Evolutionary conservation across 2,888 invertebrate genomes (phyloP).

Genomic region (Hylaea fasciaria): DNA sequence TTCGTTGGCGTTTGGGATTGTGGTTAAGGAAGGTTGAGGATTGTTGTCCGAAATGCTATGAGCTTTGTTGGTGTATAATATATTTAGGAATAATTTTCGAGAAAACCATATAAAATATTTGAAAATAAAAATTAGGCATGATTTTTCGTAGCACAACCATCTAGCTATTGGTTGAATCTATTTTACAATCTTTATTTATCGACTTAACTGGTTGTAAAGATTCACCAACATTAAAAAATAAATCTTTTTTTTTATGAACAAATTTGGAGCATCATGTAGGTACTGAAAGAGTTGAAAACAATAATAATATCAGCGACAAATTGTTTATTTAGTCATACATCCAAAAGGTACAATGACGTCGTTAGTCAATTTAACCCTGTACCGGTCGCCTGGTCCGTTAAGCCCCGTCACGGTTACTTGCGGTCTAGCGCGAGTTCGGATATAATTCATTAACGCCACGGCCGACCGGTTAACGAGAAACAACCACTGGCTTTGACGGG

Average conservation of each 20-base stretch:
- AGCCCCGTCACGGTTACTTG: slow-evolving; percentile 52
- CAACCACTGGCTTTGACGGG: slow-evolving; percentile 46
- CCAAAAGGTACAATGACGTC: slow-evolving; percentile 36
- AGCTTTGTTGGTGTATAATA: slow-evolving; percentile 16
- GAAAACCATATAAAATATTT: background rate
- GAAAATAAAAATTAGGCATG: too few relatives aligned
- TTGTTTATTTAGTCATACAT: background rate
- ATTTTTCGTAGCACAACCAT: too few relatives aligned
- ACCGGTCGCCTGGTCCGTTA: slow-evolving; percentile 22
- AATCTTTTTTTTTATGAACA: too few relatives aligned
- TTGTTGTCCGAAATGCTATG: slow-evolving; percentile 22
- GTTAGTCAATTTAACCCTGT: slow-evolving; percentile 41
- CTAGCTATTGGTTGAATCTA: too few relatives aligned
- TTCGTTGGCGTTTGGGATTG: slow-evolving; percentile 26
- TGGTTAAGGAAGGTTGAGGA: slow-evolving; percentile 18
- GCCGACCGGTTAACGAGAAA: slow-evolving; percentile 38
- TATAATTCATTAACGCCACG: slow-evolving; percentile 49
- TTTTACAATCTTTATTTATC: too few relatives aligned
- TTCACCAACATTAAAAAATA: too few relatives aligned
- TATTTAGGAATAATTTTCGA: slow-evolving; percentile 1
- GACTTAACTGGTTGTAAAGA: too few relatives aligned
- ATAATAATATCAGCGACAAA: background rate
- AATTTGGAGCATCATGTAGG: too few relatives aligned
- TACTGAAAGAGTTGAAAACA: background rate
- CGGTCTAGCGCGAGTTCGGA: slow-evolving; percentile 46